Base-by-base conservation (phyloP, 2,797 vertebrate species). In the Phyllotis vaccarum region DNA sequence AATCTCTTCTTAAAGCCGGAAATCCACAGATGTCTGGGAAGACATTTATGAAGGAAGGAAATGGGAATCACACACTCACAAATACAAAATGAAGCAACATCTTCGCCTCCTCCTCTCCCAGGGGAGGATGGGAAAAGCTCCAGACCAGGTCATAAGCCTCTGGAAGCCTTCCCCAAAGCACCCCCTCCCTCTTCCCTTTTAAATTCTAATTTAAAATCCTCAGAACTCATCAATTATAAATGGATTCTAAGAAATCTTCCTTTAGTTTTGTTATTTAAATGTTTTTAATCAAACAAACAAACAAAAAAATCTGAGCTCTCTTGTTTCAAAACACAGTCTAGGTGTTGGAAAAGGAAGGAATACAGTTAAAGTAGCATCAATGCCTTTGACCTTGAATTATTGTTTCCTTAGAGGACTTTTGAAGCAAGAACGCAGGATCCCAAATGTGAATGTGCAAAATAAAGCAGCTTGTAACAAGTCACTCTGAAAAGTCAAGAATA, bases 401-500 rank as follows among this genome's bases (percentile, higher is more conserved):
- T 81, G 46, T 43, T 88, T 58, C 76, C 22, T 60, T 54, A 64
- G 49, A 78, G 66, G 22, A 37, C 40, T 1, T 54, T 8, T 62
- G 56, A 92, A 86, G 16, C 52, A 80, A 56, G 74, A 94, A 62
- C 31, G 16, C 40, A 58, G 29, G n/a, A 46, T 58, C 62, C 6
- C 54, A 88, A 89, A 14, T 43, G n/a, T 29, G 43, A 85, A 54
- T 31, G 60, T 14, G 29, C 68, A 92, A 74, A 37, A 40, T 19
- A 37, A 82, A 93, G 40, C 82, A 70, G 70, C 40, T 17, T 40
- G 58, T 40, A 87, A 0, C 54, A 64, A 49, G n/a, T 78, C n/a
- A 91, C 7, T 52, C 56, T 68, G 56, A 34, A 52, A 95, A 94
- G 74, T 95, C 79, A 87, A 85, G 64, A 94, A 17, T 79, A 1